These are phyloP conservation scores for Brachionus asplanchnoidis DNA, from an alignment of 1,140 invertebrate genomes.

Conservation along the genomic window DNA sequence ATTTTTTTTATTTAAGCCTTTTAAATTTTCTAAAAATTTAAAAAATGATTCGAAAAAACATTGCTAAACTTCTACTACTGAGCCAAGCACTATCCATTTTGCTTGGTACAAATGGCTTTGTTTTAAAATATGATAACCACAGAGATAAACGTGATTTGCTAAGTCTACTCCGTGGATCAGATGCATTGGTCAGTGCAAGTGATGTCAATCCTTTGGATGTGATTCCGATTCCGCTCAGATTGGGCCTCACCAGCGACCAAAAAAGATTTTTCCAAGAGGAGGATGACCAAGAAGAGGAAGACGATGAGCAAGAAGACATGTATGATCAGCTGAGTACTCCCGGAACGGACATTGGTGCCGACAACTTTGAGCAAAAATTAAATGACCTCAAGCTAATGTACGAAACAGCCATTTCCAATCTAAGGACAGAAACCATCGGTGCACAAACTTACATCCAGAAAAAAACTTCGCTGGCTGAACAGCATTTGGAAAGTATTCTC, in stretches of 20 bases:
- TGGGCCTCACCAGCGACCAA: not conserved
- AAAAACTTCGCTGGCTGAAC: not conserved
- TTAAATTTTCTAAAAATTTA: not conserved
- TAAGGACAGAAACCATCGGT: slow-evolving; percentile 3
- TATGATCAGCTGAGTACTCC: not conserved
- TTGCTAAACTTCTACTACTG: not conserved
- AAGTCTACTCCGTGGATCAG: not conserved
- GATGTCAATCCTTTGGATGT: slow-evolving; percentile 5
- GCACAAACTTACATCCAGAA: not conserved
- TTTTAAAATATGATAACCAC: not conserved
- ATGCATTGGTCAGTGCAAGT: not conserved
- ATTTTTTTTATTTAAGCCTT: not conserved
- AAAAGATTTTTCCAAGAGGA: not conserved
- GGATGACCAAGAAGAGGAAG: not conserved
- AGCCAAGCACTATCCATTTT: not conserved
- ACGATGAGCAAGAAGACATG: not conserved
- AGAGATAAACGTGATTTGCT: not conserved
- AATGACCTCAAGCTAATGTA: not conserved
- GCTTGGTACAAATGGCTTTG: not conserved
- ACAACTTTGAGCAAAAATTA: not conserved
- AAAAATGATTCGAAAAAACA: not conserved
- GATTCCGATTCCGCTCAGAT: not conserved
- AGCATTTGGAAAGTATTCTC: not conserved
- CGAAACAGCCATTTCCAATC: not conserved
- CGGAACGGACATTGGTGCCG: not conserved